Conservation (phyloP, 2,797 vertebrate species). For the Melanotaenia trifasciata region DNA sequence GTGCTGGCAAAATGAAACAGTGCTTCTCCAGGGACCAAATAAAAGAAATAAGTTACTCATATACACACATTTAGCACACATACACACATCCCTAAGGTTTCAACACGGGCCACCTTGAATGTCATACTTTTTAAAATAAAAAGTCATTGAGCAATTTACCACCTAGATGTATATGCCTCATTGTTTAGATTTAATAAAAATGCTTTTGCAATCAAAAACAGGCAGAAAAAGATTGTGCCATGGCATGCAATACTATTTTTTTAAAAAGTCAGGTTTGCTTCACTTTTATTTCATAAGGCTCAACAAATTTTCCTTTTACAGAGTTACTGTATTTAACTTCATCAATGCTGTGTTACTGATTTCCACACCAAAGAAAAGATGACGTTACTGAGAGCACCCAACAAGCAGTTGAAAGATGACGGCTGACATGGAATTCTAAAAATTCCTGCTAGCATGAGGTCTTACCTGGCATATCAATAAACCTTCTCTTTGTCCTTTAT, state of each 20-base stretch:
- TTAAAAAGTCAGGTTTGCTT: background rate
- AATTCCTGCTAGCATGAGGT: background rate
- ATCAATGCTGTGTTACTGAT: background rate
- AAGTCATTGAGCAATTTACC: no score
- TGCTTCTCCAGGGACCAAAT: no score
- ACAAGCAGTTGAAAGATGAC: no score
- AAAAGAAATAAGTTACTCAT: no score
- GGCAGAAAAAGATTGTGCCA: background rate
- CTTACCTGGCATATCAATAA: slow-evolving; percentile 17
- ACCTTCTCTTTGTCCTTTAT: slow-evolving; percentile 30
- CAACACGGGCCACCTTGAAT: no score
- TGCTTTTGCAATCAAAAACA: background rate
- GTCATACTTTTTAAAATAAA: no score
- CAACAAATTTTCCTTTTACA: background rate
- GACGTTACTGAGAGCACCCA: no score
- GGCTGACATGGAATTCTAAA: background rate
- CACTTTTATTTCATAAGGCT: background rate
- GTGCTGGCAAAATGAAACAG: no score
- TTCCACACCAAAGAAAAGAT: background rate
- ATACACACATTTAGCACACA: no score
- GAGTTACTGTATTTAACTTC: background rate
- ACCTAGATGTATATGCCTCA: no score
- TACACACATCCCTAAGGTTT: no score
- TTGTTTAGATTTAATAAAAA: background rate
- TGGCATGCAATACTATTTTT: background rate